Evolutionary conservation across 2,888 invertebrate species (phyloP), one percentile per base, ranked within the genome.

Genomic region (Anodontia alba): DNA sequence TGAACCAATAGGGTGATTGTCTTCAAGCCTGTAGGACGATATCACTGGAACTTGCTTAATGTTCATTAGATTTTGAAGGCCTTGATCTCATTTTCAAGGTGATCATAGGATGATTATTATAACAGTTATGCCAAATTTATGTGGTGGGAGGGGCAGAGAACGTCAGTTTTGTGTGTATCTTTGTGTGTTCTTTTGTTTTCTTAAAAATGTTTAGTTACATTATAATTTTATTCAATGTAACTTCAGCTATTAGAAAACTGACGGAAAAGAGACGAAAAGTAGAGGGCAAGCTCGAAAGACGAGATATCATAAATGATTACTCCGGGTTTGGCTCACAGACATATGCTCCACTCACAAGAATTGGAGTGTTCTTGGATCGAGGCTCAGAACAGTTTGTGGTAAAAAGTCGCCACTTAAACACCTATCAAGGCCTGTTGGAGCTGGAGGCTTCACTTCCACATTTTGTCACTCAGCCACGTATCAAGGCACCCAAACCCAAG

Each of bases 311-410:
- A 71, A 73, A 90, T 3, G 94, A 94, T 15, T 95, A 93, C 84
- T 80, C 91, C 0, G 90, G 91, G 70, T 91, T 85, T 73, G 93
- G 91, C 29, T 94, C 94, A 3, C 91, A 93, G 83, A 90, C 92
- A 0, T 95, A 93, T 79, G 94, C 94, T 5, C 95, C 95, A 15
- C 84, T 94, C 68, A 94, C 94, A 10, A 84, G 94, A 10, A 88
- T 94, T 38, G 95, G 95, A 0, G 92, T 94, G 51, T 95, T 95
- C 83, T 86, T 93, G 26, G 95, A 95, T 78, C 89, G 94, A 1
- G 91, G 92, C 31, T 94, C 94, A 23, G 94, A 94, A 78, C 93
- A 94, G 87, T 94, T 90, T 83, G 90, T 92, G 17, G 94, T 95
- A 0, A 93, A 94, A 79, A 94, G 93, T 70, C 87, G 91, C 26